Evolutionary conservation across 2,113 vertebrate species (phyloP).

Genomic region (Bufo bufo): DNA sequence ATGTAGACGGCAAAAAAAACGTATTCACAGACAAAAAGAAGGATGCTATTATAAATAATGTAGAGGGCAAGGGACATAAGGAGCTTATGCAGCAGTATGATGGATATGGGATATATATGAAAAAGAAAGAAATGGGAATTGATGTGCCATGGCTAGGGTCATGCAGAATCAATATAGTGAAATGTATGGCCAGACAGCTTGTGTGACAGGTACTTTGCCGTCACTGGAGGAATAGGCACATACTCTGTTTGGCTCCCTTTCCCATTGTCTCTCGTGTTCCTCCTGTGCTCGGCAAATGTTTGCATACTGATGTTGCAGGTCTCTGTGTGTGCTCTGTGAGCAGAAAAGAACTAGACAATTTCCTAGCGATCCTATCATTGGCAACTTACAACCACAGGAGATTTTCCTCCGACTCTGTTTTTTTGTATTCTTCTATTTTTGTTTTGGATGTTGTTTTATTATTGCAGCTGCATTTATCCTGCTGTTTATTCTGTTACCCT

Average conservation of each 20-base stretch:
- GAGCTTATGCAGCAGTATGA: background rate
- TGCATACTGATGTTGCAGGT: conserved; percentile 39
- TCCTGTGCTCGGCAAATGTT: conserved; percentile 51
- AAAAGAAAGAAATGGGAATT: background rate
- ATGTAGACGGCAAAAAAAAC: background rate
- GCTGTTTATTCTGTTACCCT: conserved; percentile 21
- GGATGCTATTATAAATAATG: background rate
- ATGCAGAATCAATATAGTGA: conserved; percentile 5
- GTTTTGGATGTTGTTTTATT: conserved; percentile 3
- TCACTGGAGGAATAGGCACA: background rate
- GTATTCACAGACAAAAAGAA: background rate
- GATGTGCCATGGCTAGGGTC: background rate
- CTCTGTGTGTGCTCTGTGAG: conserved; percentile 46
- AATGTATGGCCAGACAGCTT: conserved; percentile 5
- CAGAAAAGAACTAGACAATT: conserved; percentile 49
- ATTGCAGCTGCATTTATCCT: conserved; percentile 5
- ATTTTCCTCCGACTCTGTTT: conserved; percentile 10
- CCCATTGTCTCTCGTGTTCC: conserved; percentile 25
- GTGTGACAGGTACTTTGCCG: conserved; percentile 34
- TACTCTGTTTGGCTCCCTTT: background rate
- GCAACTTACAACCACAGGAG: conserved; percentile 37
- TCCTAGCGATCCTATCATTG: conserved; percentile 48
- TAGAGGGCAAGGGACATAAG: background rate
- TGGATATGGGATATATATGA: background rate
- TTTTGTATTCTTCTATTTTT: background rate